Conservation (phyloP, 2,888 invertebrate genomes). For the Watsonalla cultraria region DNA sequence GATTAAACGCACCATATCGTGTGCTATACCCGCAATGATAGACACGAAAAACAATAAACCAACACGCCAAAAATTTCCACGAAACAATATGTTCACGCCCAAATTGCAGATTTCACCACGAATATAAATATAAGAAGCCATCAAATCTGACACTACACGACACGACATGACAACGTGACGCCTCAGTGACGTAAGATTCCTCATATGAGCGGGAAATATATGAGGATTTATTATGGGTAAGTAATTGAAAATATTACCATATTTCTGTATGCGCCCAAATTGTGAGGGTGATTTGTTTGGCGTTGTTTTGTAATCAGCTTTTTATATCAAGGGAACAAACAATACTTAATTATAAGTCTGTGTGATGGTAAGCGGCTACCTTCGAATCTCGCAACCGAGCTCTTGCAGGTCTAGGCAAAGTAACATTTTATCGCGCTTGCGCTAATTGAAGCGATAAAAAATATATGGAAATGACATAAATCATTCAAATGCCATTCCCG, state of each 20-base stretch:
- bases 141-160: conserved; percentile 3
- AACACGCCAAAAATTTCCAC: not conserved
- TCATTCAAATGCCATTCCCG: no score
- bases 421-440: no score
- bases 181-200: not conserved
- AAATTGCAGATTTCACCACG: not conserved
- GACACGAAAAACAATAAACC: no score
- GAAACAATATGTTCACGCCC: not conserved
- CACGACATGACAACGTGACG: not conserved
- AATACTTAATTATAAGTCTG: not conserved
- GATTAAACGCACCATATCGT: no score
- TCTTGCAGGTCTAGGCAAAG: no score
- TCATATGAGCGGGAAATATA: not conserved
- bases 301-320: no score
- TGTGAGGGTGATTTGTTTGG: not conserved
- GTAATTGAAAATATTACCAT: conserved; percentile 2
- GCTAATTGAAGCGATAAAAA: no score
- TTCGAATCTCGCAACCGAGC: no score
- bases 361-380: no score
- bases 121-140: conserved; percentile 1
- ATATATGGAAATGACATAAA: no score
- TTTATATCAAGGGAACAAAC: not conserved
- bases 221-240: not conserved
- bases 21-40: no score
- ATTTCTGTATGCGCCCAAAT: not conserved